A percentile compares a stretch with the other conserved stretches of the same genome.
These are phyloP conservation scores for Stenurella melanura DNA, from an alignment of 2,888 invertebrate genomes.

Conservation along the genomic window DNA sequence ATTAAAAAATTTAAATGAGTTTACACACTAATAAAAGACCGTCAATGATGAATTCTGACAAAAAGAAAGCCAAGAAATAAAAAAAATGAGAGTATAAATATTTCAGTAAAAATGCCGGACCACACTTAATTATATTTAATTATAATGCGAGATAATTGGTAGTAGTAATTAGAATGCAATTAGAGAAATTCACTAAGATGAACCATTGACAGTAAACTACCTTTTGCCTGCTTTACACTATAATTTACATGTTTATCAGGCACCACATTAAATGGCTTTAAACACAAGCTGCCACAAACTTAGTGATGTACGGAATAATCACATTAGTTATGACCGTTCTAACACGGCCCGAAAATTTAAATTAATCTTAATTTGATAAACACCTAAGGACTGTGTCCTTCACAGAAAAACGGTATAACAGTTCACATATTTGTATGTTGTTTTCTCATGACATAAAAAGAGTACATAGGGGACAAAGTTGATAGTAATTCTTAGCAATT, in stretches of 20 bases:
- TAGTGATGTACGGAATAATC: slow-evolving; percentile 31
- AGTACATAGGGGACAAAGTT: neutral
- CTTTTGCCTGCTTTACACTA: slow-evolving; percentile 1
- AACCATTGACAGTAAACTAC: slow-evolving; percentile 24
- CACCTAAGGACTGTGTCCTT: slow-evolving; percentile 19
- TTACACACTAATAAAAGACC: neutral
- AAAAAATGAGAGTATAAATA: neutral
- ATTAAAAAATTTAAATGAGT: neutral
- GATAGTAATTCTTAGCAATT: neutral
- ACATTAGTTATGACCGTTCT: slow-evolving; percentile 14
- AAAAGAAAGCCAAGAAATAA: too few species aligned
- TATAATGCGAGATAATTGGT: slow-evolving; percentile 11
- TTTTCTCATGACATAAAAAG: neutral
- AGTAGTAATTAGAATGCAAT: slow-evolving; percentile 17
- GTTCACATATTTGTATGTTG: neutral
- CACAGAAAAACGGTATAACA: slow-evolving; percentile 15
- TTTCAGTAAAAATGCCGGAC: neutral
- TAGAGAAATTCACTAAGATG: slow-evolving; percentile 21
- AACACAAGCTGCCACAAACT: slow-evolving; percentile 16
- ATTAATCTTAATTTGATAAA: slow-evolving; percentile 24
- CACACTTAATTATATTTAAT: slow-evolving; percentile 6
- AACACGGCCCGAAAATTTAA: slow-evolving; percentile 23
- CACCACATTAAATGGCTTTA: slow-evolving; percentile 29
- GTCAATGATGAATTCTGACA: neutral
- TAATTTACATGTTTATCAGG: slow-evolving; percentile 31